Percentiles rank a stretch among this genome's conserved stretches.
Conservation (phyloP, 2,797 vertebrate genomes). For the Liasis olivaceus region DNA sequence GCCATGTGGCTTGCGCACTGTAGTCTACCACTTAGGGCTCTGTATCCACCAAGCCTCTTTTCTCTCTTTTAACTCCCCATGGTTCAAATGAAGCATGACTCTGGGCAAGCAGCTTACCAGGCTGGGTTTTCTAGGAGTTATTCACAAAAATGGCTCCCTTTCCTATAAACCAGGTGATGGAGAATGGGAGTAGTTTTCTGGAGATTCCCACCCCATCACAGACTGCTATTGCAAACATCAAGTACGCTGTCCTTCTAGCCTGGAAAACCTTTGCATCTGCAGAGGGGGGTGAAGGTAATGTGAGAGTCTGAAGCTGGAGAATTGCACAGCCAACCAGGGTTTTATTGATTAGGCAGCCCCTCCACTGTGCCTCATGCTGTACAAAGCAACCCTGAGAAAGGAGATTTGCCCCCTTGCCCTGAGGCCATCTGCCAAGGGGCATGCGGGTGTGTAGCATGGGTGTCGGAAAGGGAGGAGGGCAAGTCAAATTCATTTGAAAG, state of each 20-base stretch:
- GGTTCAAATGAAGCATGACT: no score
- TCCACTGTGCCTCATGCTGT: neutral
- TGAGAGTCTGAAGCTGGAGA: neutral
- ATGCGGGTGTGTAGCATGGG: neutral
- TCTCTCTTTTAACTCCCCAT: neutral
- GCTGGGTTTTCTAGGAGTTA: neutral
- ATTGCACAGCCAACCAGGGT: neutral
- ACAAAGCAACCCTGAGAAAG: neutral
- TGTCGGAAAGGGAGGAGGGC: neutral
- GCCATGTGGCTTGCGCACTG: neutral
- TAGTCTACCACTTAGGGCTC: neutral
- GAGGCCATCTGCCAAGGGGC: neutral
- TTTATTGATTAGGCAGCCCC: neutral
- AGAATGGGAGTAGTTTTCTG: neutral
- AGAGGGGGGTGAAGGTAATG: no score
- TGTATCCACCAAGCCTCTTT: neutral
- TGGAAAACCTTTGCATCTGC: neutral
- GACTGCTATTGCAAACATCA: neutral
- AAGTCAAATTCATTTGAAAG: neutral
- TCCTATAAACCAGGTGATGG: neutral
- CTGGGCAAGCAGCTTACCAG: no score
- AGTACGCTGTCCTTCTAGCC: neutral
- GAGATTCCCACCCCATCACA: neutral
- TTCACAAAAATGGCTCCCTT: neutral
- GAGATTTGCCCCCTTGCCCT: neutral